These are phyloP conservation scores for Lymantria dispar DNA, from an alignment of 2,888 invertebrate genomes.

Conservation along the genomic window DNA sequence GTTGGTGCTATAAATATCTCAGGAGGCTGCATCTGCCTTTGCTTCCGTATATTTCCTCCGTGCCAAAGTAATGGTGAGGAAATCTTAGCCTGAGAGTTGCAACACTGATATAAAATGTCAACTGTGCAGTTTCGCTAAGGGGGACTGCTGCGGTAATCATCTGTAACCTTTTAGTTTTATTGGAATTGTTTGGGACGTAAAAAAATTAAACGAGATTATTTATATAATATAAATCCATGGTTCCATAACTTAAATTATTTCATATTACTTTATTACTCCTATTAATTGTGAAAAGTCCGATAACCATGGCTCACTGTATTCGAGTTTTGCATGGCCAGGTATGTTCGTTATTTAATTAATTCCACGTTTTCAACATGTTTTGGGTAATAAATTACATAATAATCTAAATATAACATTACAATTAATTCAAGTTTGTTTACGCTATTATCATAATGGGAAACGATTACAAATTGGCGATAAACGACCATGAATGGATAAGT, in stretches of 20 bases:
- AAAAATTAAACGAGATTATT: slow-evolving; percentile 19
- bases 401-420: neutral
- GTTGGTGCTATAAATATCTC: too few relatives aligned
- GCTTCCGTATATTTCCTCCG: too few relatives aligned
- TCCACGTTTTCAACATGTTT: slow-evolving; percentile 38
- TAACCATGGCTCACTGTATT: slow-evolving; percentile 89
- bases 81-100: too few relatives aligned
- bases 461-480: slow-evolving; percentile 43
- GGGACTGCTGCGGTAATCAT: neutral
- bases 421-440: slow-evolving; percentile 52
- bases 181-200: neutral
- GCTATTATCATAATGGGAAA: slow-evolving; percentile 42
- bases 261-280: slow-evolving; percentile 38
- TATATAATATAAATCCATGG: slow-evolving; percentile 59
- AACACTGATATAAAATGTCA: too few relatives aligned
- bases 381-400: slow-evolving; percentile 3
- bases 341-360: slow-evolving; percentile 51
- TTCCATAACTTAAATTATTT: slow-evolving; percentile 54
- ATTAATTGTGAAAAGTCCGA: slow-evolving; percentile 62
- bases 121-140: too few relatives aligned
- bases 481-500: slow-evolving; percentile 54
- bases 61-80: too few relatives aligned
- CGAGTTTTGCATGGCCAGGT: slow-evolving; percentile 91
- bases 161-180: neutral
- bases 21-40: too few relatives aligned